Evolutionary conservation across 2,888 invertebrate genomes (phyloP), one percentile per base, ranked within the genome.

Genomic region (Aleiodes alternator): DNA sequence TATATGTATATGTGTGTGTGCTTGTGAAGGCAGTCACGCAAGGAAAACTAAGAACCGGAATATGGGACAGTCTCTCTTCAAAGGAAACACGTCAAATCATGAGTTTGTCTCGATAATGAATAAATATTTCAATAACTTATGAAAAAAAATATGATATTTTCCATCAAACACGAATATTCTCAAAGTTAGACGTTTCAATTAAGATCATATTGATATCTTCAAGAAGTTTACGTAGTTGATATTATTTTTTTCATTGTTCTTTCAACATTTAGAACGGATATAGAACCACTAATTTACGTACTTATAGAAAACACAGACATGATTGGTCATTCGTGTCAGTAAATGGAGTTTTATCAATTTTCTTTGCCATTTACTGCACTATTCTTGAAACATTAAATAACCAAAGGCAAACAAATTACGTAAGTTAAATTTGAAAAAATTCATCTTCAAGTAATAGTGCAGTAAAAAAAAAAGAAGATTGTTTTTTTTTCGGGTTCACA

Each of bases 21-120:
- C 73, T 34, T 70, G 56, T 59, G 59, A 70, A 64, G 43, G 16
- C 16, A 48, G 79, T 80, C 80, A 80, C 80, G 80, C 80, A 73
- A 80, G 72, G 69, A 76, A 79, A 78, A 78, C 76, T 72, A 77
- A 78, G 76, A 73, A 66, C 57, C 70, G 64, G 64, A 55, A 43
- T 38, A 51, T 73, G 57, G 57, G 57, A 73, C 73, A 73, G 12
- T 69, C 9, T 14, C 31, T 66, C 38, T 51, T 73, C 68, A 68
- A 68, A 56, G 64, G 48, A 73, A 68, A 23, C 16, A 64, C 72
- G 29, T 55, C 55, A 51, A 51, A 51, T 68, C 51, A 68, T 51
- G 16, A 31, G 50, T 51, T 51, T 53, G 68, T 31, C 66, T 66
- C 50, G 23, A 66, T 23, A 55, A 34, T 6, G 11, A 38, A 59